These are phyloP conservation scores for Marcusenius ussheri DNA, from an alignment of 2,113 vertebrate species.

Conservation along the genomic window DNA sequence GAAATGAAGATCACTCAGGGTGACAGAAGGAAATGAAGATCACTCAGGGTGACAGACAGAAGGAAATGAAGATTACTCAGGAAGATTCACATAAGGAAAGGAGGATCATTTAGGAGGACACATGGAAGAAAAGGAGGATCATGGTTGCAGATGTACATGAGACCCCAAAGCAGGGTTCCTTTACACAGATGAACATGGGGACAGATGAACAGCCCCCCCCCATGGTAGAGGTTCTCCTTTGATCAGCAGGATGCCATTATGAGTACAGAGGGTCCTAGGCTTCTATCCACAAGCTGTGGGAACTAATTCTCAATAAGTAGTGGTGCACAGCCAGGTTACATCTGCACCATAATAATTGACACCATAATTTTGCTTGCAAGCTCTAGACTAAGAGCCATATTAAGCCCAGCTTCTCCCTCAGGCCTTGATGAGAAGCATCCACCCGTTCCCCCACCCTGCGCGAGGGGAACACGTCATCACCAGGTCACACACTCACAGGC, in stretches of 20 bases:
- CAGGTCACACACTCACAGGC: conserved; percentile 83
- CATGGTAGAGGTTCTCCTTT: background rate
- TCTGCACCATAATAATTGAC: background rate
- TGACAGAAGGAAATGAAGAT: background rate
- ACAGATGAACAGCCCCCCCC: background rate
- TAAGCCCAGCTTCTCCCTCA: background rate
- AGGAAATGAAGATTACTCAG: background rate
- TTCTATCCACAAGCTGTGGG: background rate
- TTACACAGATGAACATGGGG: background rate
- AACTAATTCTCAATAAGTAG: background rate
- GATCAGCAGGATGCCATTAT: background rate
- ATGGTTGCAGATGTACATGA: background rate
- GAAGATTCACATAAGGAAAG: background rate
- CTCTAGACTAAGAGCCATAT: background rate
- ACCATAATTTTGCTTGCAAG: background rate
- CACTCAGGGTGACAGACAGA: background rate
- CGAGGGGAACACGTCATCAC: background rate
- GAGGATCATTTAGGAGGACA: background rate
- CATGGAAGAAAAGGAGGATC: background rate
- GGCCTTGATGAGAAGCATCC: background rate
- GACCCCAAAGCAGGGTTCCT: background rate
- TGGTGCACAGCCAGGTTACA: background rate
- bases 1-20: background rate
- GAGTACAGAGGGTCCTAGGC: background rate
- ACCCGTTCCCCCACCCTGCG: background rate